A percentile compares a stretch with the other conserved stretches of the same genome.
These are phyloP conservation scores for Manis javanica DNA, from an alignment of 2,797 vertebrate species.

Conservation along the genomic window DNA sequence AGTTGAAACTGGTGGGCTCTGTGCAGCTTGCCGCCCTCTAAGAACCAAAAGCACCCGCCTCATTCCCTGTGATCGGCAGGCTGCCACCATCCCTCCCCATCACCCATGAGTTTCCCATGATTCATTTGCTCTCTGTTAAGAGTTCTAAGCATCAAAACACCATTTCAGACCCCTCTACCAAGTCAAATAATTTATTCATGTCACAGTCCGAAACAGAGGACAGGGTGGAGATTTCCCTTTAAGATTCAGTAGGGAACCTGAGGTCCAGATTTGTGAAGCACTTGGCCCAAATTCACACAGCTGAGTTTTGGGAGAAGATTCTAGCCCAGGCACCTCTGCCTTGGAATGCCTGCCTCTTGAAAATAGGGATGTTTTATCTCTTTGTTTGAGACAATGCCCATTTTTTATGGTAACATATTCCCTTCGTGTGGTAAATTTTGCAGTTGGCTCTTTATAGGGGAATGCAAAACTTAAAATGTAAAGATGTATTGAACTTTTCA, in stretches of 20 bases:
- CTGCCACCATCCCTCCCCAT: not conserved
- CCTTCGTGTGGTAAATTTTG: not conserved
- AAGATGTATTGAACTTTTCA: not conserved
- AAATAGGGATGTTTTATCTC: not conserved
- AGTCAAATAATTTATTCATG: not conserved
- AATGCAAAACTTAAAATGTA: conserved; percentile 15
- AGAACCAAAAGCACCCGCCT: not conserved
- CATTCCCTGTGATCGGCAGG: not conserved
- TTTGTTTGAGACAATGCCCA: not conserved
- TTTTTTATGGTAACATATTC: not conserved
- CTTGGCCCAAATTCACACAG: not conserved
- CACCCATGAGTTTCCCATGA: not conserved
- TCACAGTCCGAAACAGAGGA: not conserved
- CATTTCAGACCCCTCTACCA: not conserved
- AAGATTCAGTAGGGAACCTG: not conserved
- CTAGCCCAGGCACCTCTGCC: not conserved
- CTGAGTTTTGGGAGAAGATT: not conserved
- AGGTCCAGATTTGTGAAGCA: not conserved
- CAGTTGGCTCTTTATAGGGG: not conserved
- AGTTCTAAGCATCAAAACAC: conserved; percentile 3
- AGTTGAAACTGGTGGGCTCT: not conserved
- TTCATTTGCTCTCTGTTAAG: not conserved
- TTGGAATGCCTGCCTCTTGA: not conserved
- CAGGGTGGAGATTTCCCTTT: not conserved
- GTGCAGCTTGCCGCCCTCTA: not conserved